Conservation (phyloP, 2,888 invertebrate species). For the Aradus depressus region DNA sequence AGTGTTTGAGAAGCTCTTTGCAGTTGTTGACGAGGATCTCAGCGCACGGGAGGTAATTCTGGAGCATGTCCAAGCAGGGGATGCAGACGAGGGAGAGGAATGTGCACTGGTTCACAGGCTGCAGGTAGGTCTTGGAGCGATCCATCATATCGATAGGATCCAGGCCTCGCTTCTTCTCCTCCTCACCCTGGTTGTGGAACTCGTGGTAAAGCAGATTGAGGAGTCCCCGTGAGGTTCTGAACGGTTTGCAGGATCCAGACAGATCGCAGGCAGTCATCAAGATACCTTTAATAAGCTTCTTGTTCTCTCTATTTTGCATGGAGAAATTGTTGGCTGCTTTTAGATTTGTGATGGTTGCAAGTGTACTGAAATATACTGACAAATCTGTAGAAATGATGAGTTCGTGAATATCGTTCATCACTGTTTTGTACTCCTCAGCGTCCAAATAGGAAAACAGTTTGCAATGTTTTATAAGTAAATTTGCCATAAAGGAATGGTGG, state of each 20-base stretch:
- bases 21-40: too few species aligned
- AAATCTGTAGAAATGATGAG: conserved; percentile 9
- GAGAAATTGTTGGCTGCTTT: not conserved
- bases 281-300: conserved; percentile 3
- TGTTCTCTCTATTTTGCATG: not conserved
- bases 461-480: conserved; percentile 1
- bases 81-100: conserved; percentile 6
- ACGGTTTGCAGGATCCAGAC: not conserved
- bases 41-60: conserved; percentile 1
- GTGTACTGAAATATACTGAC: not conserved
- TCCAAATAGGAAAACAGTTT: conserved; percentile 3
- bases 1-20: too few species aligned
- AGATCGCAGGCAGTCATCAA: conserved; percentile 12
- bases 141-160: conserved; percentile 8
- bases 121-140: not conserved
- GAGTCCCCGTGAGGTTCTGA: not conserved
- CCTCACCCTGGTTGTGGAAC: conserved; percentile 7
- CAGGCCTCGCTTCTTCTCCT: conserved; percentile 3
- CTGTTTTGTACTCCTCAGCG: not conserved
- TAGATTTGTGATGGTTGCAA: not conserved
- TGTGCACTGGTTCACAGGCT: not conserved
- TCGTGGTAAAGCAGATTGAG: not conserved
- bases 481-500: conserved; percentile 1
- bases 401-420: conserved; percentile 1
- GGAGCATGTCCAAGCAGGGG: conserved; percentile 9